A percentile compares a stretch with the other conserved stretches of the same genome.
phyloP scores from a whole-genome alignment of 2,888 invertebrate genomes.

The Diogma glabrata region DNA sequence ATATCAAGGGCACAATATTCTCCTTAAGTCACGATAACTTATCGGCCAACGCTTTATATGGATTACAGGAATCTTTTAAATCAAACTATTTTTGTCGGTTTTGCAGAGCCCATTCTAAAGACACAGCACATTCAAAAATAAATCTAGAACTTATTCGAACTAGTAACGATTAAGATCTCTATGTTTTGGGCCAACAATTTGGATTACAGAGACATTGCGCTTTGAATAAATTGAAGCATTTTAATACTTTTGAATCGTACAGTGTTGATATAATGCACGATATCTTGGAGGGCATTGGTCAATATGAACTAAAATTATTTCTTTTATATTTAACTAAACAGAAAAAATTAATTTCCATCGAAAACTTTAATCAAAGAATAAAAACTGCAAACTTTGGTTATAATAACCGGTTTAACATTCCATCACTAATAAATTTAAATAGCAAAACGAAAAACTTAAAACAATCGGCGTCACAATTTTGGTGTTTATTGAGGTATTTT shows the following conservation, averaged over 20 bases:
- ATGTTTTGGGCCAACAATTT: background rate
- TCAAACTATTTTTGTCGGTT: conserved; percentile 3
- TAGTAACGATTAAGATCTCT: background rate
- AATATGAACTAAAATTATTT: conserved; percentile 1
- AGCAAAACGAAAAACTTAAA: background rate
- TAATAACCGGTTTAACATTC: background rate
- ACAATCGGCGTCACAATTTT: background rate
- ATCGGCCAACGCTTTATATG: background rate
- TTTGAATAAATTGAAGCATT: background rate
- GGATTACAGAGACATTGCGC: background rate
- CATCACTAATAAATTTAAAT: background rate
- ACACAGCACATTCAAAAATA: background rate
- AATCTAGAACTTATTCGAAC: background rate
- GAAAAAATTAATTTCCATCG: background rate
- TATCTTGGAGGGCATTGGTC: background rate
- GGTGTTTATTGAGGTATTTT: conserved; percentile 1
- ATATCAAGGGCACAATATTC: background rate
- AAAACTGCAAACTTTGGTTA: background rate
- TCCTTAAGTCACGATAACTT: conserved; percentile 1
- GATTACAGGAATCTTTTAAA: background rate
- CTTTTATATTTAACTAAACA: background rate
- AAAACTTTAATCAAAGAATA: background rate
- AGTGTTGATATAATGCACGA: background rate
- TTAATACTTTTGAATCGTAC: background rate
- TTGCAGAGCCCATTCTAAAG: background rate